A percentile compares a stretch with the other conserved stretches of the same genome.
These are phyloP conservation scores for Peromyscus attwateri DNA, from an alignment of 2,797 vertebrate species.

Conservation along the genomic window DNA sequence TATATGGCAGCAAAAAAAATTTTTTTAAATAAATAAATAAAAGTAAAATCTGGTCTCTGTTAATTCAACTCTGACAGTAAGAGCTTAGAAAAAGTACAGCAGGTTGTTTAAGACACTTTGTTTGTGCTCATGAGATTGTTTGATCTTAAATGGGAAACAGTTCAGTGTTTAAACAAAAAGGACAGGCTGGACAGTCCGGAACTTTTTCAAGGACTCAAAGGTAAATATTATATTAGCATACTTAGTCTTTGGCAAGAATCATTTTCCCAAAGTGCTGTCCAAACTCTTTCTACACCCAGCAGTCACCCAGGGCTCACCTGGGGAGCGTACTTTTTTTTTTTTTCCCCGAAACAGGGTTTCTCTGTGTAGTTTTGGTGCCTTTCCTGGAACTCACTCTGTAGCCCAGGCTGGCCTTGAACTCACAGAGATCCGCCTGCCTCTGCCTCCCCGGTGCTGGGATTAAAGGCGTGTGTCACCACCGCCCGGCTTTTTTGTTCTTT, in stretches of 20 bases:
- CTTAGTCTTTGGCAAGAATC: conserved; percentile 56
- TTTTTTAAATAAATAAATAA: not conserved
- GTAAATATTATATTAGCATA: conserved; percentile 67
- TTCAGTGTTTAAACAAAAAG: conserved; percentile 64
- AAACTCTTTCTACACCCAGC: not conserved
- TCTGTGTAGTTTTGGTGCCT: too few species aligned
- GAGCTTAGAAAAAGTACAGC: conserved; percentile 38
- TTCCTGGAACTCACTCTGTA: too few species aligned
- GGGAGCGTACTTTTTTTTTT: not conserved
- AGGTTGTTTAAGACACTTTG: conserved; percentile 36
- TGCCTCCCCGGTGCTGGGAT: too few species aligned
- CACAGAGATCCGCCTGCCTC: too few species aligned
- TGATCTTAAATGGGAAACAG: conserved; percentile 69
- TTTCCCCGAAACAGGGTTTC: too few species aligned
- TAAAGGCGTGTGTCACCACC: too few species aligned
- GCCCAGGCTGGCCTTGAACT: too few species aligned
- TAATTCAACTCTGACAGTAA: not conserved
- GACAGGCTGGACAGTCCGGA: conserved; percentile 23
- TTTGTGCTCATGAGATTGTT: conserved; percentile 52
- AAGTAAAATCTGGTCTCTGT: not conserved
- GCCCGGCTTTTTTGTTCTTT: too few species aligned
- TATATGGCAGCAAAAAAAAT: not conserved
- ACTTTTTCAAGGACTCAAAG: conserved; percentile 69
- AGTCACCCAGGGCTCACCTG: not conserved
- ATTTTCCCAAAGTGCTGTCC: conserved; percentile 47